A percentile compares a stretch with the other conserved stretches of the same genome.
phyloP scores from a whole-genome alignment of 2,113 vertebrate genomes.

The Miniopterus natalensis region DNA sequence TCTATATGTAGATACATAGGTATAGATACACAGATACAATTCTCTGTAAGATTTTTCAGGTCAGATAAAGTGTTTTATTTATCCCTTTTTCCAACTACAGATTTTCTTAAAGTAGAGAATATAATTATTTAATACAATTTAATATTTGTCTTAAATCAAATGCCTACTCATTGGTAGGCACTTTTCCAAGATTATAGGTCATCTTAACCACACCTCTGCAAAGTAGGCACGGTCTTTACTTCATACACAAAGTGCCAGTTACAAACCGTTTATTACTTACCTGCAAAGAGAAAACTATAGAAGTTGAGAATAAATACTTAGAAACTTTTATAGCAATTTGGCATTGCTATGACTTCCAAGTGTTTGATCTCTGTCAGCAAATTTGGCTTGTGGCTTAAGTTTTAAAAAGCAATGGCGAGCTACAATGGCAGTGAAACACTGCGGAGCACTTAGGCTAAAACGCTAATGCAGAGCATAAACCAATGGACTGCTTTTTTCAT shows the following conservation, averaged over 20 bases:
- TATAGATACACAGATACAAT: background rate
- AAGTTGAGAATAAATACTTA: slow-evolving; percentile 34
- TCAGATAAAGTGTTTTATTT: background rate
- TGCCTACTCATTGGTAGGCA: background rate
- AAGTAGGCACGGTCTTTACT: background rate
- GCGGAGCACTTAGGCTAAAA: background rate
- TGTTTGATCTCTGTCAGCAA: background rate
- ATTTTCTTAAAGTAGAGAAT: background rate
- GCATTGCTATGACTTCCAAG: background rate
- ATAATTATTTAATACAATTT: background rate
- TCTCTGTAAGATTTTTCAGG: background rate
- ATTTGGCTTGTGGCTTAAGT: background rate
- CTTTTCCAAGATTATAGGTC: background rate
- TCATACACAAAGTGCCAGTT: background rate
- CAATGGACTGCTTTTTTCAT: background rate
- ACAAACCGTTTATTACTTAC: background rate
- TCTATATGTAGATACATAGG: background rate
- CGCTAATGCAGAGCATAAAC: background rate
- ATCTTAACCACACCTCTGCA: slow-evolving; percentile 27
- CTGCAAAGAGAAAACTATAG: background rate
- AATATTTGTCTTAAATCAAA: background rate
- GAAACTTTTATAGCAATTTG: slow-evolving; percentile 2
- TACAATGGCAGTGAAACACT: background rate
- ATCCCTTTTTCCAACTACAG: background rate
- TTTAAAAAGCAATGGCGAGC: background rate